A percentile compares a stretch with the other conserved stretches of the same genome.
phyloP scores from a whole-genome alignment of 2,113 vertebrate species.

The Neotragus pygmaeus region DNA sequence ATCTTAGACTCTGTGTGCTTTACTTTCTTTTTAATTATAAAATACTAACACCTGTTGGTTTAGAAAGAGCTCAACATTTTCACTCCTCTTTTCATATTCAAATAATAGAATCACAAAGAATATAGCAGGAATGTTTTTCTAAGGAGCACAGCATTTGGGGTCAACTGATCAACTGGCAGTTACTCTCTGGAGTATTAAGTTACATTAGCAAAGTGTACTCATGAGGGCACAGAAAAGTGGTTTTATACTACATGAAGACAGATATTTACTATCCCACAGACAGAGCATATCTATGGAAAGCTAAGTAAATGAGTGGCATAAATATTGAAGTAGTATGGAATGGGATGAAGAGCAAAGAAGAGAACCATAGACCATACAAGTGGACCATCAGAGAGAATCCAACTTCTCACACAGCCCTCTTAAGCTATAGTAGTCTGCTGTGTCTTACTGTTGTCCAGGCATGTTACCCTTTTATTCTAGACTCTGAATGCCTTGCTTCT shows the following conservation, averaged over 20 bases:
- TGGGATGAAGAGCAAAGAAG: background rate
- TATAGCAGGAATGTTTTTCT: background rate
- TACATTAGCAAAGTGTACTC: background rate
- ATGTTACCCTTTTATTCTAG: background rate
- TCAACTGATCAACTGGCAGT: background rate
- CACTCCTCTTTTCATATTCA: background rate
- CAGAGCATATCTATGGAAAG: background rate
- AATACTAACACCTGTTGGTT: background rate
- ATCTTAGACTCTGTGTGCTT: background rate
- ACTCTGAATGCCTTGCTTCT: background rate
- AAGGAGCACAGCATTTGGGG: background rate
- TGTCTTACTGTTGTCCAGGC: background rate
- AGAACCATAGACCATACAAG: background rate
- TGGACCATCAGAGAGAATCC: background rate
- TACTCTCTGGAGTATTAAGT: background rate
- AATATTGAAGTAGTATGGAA: background rate
- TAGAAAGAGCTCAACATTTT: background rate
- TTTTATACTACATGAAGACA: background rate
- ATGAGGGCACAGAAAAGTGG: background rate
- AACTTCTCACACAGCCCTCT: background rate
- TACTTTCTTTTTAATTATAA: background rate
- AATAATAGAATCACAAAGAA: background rate
- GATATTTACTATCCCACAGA: background rate
- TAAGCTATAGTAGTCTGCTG: background rate
- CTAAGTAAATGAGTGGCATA: background rate